phyloP scores from a whole-genome alignment of 2,113 vertebrate genomes.

The Copsychus sechellarum region DNA sequence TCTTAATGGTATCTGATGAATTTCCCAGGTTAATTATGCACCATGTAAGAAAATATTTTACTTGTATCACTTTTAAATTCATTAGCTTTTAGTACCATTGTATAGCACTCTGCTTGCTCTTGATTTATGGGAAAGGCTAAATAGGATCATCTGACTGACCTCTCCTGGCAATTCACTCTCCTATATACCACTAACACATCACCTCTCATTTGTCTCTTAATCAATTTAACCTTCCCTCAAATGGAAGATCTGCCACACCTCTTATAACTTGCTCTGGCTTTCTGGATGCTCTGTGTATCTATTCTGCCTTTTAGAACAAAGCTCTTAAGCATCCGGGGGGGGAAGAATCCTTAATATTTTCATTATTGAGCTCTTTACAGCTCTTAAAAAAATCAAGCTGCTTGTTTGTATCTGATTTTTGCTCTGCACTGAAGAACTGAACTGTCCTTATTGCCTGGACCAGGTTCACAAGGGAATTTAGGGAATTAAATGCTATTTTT shows the following conservation, averaged over 20 bases:
- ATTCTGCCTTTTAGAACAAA: neutral
- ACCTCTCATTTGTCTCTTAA: conserved; percentile 63
- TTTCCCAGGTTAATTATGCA: conserved; percentile 63
- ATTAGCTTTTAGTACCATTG: conserved; percentile 65
- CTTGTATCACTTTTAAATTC: conserved; percentile 64
- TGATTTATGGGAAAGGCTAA: conserved; percentile 66
- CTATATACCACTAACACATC: conserved; percentile 60
- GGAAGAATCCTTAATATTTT: neutral
- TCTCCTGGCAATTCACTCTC: conserved; percentile 60
- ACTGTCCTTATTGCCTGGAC: neutral
- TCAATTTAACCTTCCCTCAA: conserved; percentile 37
- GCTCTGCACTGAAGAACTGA: neutral
- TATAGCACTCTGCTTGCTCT: conserved; percentile 49
- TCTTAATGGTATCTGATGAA: conserved; percentile 65
- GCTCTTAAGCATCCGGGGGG: neutral
- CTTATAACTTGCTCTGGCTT: conserved; percentile 17
- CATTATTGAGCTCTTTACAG: neutral
- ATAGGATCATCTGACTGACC: conserved; percentile 58
- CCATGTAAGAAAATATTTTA: conserved; percentile 65
- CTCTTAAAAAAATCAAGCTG: neutral
- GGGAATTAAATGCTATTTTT: neutral
- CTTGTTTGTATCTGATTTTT: neutral
- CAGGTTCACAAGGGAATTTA: neutral
- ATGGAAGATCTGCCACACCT: conserved; percentile 36
- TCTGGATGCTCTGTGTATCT: neutral